Base-by-base conservation (phyloP, 2,888 invertebrate genomes). In the Papilio elwesi region DNA sequence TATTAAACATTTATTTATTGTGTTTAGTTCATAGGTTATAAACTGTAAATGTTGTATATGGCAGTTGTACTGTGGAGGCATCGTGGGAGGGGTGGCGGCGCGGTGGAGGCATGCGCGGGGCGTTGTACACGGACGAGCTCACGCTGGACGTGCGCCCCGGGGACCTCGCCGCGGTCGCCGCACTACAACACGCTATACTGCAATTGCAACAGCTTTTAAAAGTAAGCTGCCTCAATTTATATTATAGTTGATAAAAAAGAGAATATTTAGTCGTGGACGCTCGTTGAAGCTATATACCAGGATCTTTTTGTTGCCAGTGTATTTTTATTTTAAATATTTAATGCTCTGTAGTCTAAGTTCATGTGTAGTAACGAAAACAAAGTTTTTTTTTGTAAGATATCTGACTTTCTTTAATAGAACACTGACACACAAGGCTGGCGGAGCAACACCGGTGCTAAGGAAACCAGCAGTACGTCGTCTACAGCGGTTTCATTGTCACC, bases 51-150 rank as follows among this genome's bases (percentile, higher is more conserved):
- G 26, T 7, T 62, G 26, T 26, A 47, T 47, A n/a, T 16, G 38
- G 47, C 43, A 92, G 92, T 0, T 49, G 78, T n/a, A 80, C 86
- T 38, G 8, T 85, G 13, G 85, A 88, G 53, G 89, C 87, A 4
- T 77, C 74, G 0, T 93, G 92, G 92, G 91, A 92, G 66, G 80
- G 86, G 8, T 92, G 92, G 91, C 84, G 87, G 0, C 87, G 86
- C 12, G 79, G 80, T 0, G 91, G 90, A 63, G 43, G 79, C 0
- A 74, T 89, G 3, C 80, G 80, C 6, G 55, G 84, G 6, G 74
- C 78, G 15, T 0, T 90, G 0, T 89, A 91, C 51, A 36, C 87
- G 0, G 91, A 91, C 76, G 78, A 80, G 11, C 73, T 87, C 5
- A 78, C 76, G 0, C 5, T 89, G 0, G 90, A 92, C 76, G 9